Evolutionary conservation across 2,888 invertebrate genomes (phyloP), one percentile per base, ranked within the genome.

Genomic region (Agriopis aurantiaria): DNA sequence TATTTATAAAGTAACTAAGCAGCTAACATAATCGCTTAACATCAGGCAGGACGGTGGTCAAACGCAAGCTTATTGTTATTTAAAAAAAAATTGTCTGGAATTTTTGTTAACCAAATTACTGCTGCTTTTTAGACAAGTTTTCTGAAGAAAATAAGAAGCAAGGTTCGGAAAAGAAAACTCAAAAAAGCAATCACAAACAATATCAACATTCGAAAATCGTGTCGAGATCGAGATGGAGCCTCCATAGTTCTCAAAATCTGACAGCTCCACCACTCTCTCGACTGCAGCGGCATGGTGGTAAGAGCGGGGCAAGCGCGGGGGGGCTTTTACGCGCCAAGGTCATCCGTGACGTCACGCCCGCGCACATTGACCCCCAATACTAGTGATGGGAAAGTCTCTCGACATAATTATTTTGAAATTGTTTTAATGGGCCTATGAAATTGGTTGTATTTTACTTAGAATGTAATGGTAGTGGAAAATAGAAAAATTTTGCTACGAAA

Each of bases 321-420:
- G 77, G 76, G 77, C 78, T 74, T 85, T 84, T 81, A 81, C 88
- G 86, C 90, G 87, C 91, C 94, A 95, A 95, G 95, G 95, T 95
- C 95, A 92, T 84, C 81, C 70, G 84, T 94, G 93, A 93, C 94
- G 94, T 93, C 92, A 92, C 84, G 73, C 61, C 69, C 74, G 75
- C 86, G 92, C 88, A 78, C 91, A 89, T 86, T 91, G 93, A 93
- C 93, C 94, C 89, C 90, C 89, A 88, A 87, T 85, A 72, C 74
- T 68, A 76, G 76, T 71, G 72, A 73, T 73, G 74, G 64, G 56
- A 66, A 52, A 56, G 46, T 17, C 17, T 45, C 33, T 61, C 11
- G 40, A 70, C 9, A 41, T 48, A 8, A 58, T 58, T 23, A 58
- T 48, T 23, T 46, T 46, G 12, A 41, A 46, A 46, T 58, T 48